Evolutionary conservation across 2,888 invertebrate species (phyloP).

Genomic region (Strigamia transsilvanica): DNA sequence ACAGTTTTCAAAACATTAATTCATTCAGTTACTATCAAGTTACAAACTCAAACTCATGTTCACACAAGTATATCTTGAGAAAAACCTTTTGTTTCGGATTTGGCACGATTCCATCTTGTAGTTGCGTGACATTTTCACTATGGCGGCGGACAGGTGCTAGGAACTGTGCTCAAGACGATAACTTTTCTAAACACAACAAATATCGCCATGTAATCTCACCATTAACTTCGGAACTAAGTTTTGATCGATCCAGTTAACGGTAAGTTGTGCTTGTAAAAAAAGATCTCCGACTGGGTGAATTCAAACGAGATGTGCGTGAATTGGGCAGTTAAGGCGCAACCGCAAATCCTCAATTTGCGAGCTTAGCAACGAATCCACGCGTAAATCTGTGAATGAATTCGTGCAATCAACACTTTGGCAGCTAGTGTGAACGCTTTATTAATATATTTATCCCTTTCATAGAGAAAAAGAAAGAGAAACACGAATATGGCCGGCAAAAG

Average conservation of each 20-base stretch:
- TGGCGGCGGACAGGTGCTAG: constrained; percentile 26
- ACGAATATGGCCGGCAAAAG: not conserved
- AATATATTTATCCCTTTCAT: not conserved
- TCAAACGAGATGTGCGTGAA: constrained; percentile 30
- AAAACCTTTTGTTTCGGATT: constrained; percentile 26
- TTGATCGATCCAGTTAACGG: constrained; percentile 11
- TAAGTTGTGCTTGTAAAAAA: not conserved
- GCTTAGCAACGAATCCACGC: not conserved
- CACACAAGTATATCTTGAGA: not conserved
- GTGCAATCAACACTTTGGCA: not conserved
- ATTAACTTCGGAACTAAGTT: not conserved
- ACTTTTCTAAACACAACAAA: not conserved
- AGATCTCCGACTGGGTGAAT: not conserved
- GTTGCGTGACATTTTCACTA: constrained; percentile 26
- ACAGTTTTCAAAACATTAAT: not conserved
- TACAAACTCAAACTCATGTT: not conserved
- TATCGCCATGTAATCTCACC: not conserved
- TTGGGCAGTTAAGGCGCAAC: constrained; percentile 26
- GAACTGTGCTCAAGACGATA: not conserved
- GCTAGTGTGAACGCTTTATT: not conserved
- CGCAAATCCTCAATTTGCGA: constrained; percentile 9
- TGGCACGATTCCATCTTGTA: constrained; percentile 21
- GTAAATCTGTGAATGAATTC: constrained; percentile 9
- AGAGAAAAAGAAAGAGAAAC: not conserved
- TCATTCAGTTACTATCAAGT: not conserved